phyloP scores from a whole-genome alignment of 1,140 invertebrate genomes.

The Lerema accius region DNA sequence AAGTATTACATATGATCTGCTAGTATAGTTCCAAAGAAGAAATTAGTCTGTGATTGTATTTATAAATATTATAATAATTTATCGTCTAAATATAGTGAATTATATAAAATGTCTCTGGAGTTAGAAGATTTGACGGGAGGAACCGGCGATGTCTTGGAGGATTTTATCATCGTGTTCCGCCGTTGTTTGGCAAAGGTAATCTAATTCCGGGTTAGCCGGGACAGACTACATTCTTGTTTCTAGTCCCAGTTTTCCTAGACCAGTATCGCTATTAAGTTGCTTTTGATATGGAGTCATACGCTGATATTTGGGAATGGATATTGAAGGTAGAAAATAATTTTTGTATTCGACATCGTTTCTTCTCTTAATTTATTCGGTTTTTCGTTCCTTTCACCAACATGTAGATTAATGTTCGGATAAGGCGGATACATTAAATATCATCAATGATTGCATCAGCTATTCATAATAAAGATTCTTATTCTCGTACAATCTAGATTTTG shows the following conservation, averaged over 20 bases:
- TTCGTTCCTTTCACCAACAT: background rate
- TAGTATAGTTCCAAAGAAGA: conserved; percentile 70
- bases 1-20: conserved; percentile 68
- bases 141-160: conserved; percentile 85
- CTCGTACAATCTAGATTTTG: background rate
- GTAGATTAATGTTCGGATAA: background rate
- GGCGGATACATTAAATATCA: background rate
- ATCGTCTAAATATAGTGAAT: conserved; percentile 57
- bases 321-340: conserved; percentile 55
- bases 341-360: background rate
- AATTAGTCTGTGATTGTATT: conserved; percentile 71
- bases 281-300: conserved; percentile 61
- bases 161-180: conserved; percentile 84
- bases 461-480: background rate
- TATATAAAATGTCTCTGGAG: conserved; percentile 78
- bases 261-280: conserved; percentile 14
- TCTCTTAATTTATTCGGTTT: background rate
- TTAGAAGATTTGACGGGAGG: conserved; percentile 73
- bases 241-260: conserved; percentile 26
- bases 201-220: conserved; percentile 64
- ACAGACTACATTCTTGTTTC: conserved; percentile 33
- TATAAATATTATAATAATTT: conserved; percentile 49
- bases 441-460: background rate
- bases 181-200: conserved; percentile 84
- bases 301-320: conserved; percentile 62